phyloP scores from a whole-genome alignment of 64 coral and sea anemone genomes.

The Pachyseris speciosa region DNA sequence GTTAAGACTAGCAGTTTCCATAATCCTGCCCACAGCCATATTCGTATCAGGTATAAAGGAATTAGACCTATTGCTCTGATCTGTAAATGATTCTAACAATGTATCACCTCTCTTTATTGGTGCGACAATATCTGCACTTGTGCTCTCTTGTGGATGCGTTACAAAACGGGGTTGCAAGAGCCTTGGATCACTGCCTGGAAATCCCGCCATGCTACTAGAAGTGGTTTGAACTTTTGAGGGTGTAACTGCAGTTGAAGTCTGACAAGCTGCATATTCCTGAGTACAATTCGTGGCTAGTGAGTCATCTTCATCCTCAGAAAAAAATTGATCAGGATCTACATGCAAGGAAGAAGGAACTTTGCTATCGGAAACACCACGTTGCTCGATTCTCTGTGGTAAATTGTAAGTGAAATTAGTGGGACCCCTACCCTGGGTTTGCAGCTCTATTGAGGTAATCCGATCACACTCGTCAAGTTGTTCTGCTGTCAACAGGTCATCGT shows the following conservation, averaged over 20 bases:
- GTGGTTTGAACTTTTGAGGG: background rate
- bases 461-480: slow-evolving; percentile 78
- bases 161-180: background rate
- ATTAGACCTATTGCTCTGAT: background rate
- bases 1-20: background rate
- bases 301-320: slow-evolving; percentile 1
- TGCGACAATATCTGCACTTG: background rate
- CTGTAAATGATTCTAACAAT: background rate
- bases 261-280: background rate
- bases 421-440: background rate
- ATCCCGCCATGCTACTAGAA: background rate
- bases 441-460: slow-evolving; percentile 42
- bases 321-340: background rate
- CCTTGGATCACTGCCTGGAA: background rate
- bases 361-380: background rate
- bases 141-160: background rate
- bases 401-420: background rate
- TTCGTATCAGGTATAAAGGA: background rate
- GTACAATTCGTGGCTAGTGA: background rate
- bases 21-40: no score
- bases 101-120: background rate
- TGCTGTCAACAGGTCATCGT: slow-evolving; percentile 73
- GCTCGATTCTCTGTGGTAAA: background rate
- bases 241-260: background rate
- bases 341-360: background rate